A percentile compares a stretch with the other conserved stretches of the same genome.
Conservation (phyloP, 2,113 vertebrate genomes). For the Cebidichthys violaceus region DNA sequence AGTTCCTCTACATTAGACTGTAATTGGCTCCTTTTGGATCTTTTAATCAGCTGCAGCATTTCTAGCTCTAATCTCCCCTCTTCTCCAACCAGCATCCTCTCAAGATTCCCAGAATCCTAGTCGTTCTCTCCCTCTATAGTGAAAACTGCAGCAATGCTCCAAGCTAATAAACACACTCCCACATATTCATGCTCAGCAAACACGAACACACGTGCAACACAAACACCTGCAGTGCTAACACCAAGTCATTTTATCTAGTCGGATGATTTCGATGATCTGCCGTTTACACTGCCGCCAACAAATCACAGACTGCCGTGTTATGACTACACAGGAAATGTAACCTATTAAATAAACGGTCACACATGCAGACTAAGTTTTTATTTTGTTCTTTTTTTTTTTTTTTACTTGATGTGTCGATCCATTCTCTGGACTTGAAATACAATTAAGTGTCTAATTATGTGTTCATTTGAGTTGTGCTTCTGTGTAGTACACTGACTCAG, state of each 20-base stretch:
- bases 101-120: constrained; percentile 20
- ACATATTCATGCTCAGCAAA: constrained; percentile 22
- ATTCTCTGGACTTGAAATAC: not conserved
- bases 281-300: not conserved
- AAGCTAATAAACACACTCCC: constrained; percentile 19
- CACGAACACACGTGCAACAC: not conserved
- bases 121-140: not conserved
- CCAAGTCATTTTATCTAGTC: not conserved
- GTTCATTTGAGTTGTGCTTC: not conserved
- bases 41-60: constrained; percentile 60
- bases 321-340: not conserved
- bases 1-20: constrained; percentile 37
- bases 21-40: constrained; percentile 62
- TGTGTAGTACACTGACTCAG: not conserved
- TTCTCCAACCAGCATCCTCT: constrained; percentile 15
- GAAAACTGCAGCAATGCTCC: constrained; percentile 36
- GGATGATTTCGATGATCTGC: not conserved
- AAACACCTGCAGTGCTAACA: constrained; percentile 27
- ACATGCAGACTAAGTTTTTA: not conserved
- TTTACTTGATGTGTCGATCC: not conserved
- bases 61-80: constrained; percentile 30
- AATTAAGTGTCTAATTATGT: not conserved
- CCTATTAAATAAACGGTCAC: not conserved
- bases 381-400: no score
- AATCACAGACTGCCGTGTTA: not conserved